A percentile compares a stretch with the other conserved stretches of the same genome.
phyloP scores from a whole-genome alignment of 1,140 invertebrate genomes.

The Lepidostoma basale region DNA sequence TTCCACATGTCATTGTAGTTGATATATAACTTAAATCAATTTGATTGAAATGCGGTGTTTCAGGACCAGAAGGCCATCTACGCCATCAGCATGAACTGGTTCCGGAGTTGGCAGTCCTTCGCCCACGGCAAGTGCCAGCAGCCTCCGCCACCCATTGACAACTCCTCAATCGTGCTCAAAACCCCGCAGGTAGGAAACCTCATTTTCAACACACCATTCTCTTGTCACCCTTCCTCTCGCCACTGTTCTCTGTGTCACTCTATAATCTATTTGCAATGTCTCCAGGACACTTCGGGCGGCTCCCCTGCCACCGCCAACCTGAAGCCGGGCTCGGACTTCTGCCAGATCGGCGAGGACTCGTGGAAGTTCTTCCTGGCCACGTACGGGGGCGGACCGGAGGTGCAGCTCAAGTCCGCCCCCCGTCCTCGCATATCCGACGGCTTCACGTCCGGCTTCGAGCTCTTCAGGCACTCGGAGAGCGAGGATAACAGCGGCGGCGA shows the following conservation, averaged over 20 bases:
- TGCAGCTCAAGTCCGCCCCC: slow-evolving; percentile 58
- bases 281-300: slow-evolving; percentile 27
- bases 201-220: background rate
- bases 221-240: background rate
- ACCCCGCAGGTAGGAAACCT: slow-evolving; percentile 50
- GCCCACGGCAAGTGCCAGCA: slow-evolving; percentile 76
- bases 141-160: slow-evolving; percentile 87
- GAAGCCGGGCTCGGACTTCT: slow-evolving; percentile 76
- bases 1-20: too few relatives aligned
- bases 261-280: background rate
- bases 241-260: background rate
- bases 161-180: slow-evolving; percentile 70
- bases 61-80: slow-evolving; percentile 69
- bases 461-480: background rate
- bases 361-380: slow-evolving; percentile 85
- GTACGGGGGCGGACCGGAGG: slow-evolving; percentile 87
- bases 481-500: slow-evolving; percentile 21
- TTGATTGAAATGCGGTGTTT: too few relatives aligned
- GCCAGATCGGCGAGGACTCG: slow-evolving; percentile 80
- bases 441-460: background rate
- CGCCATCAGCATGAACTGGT: slow-evolving; percentile 88
- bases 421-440: too few relatives aligned
- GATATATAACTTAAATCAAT: too few relatives aligned
- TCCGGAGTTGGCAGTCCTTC: slow-evolving; percentile 89
- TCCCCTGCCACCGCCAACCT: slow-evolving; percentile 47